Percentiles rank a stretch among this genome's conserved stretches.
phyloP scores from a whole-genome alignment of 2,888 invertebrate genomes.

The Rhynchonema sp. region DNA sequence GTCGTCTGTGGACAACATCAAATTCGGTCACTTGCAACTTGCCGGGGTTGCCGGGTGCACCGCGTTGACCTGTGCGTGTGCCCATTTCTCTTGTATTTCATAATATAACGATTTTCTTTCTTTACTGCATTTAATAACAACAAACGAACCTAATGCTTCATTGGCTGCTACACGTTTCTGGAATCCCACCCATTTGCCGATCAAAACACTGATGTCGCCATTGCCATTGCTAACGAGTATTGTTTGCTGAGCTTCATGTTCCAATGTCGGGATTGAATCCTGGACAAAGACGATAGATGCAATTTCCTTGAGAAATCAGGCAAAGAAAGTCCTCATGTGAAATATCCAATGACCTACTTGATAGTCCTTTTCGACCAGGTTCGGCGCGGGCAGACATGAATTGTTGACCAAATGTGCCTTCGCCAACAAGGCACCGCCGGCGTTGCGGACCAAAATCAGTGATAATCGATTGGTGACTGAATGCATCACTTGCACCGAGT shows the following conservation, averaged over 20 bases:
- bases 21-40: background rate
- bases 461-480: background rate
- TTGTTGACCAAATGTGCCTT: background rate
- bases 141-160: too few species aligned
- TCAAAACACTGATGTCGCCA: background rate
- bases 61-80: background rate
- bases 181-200: background rate
- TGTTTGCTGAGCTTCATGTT: background rate
- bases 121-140: too few species aligned
- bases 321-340: too few species aligned
- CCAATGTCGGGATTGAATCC: too few species aligned
- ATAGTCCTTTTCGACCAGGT: background rate
- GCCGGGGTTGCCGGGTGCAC: background rate
- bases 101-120: background rate
- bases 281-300: too few species aligned
- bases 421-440: background rate
- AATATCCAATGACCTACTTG: too few species aligned
- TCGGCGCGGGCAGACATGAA: background rate
- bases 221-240: background rate
- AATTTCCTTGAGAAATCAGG: too few species aligned
- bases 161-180: background rate
- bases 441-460: background rate
- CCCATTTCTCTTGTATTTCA: too few species aligned
- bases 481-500: background rate
- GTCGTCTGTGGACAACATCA: background rate